These are phyloP conservation scores for Myiagra hebetior DNA, from an alignment of 2,113 vertebrate genomes.

Conservation along the genomic window DNA sequence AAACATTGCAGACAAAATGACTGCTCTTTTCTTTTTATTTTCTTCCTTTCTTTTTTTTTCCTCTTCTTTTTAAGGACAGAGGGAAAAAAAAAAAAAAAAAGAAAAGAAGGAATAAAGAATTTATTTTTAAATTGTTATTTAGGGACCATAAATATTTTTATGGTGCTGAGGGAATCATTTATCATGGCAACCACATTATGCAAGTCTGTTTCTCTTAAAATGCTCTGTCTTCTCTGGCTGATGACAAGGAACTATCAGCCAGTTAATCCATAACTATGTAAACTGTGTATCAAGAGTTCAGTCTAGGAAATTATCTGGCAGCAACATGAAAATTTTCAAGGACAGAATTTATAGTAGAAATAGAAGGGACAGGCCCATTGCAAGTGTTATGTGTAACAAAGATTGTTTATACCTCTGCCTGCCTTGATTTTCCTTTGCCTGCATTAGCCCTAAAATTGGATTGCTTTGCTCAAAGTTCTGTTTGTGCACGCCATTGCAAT, in stretches of 20 bases:
- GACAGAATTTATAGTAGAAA: background rate
- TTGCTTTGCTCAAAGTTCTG: background rate
- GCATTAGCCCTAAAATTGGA: background rate
- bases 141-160: slow-evolving; percentile 29
- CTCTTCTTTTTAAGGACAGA: background rate
- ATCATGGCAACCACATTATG: background rate
- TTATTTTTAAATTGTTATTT: slow-evolving; percentile 25
- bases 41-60: too few relatives aligned
- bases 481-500: background rate
- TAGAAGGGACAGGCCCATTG: background rate
- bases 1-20: background rate
- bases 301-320: background rate
- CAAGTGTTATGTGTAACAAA: background rate
- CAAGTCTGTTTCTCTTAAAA: slow-evolving; percentile 16
- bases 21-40: background rate
- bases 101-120: background rate
- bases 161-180: slow-evolving; percentile 2
- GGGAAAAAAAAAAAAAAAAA: background rate
- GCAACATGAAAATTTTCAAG: background rate
- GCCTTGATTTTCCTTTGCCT: background rate
- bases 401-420: background rate
- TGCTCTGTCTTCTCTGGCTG: background rate
- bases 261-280: slow-evolving; percentile 28
- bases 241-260: slow-evolving; percentile 36
- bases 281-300: background rate